Evolutionary conservation across 2,888 invertebrate genomes (phyloP).

Genomic region (Yponomeuta sedellus): DNA sequence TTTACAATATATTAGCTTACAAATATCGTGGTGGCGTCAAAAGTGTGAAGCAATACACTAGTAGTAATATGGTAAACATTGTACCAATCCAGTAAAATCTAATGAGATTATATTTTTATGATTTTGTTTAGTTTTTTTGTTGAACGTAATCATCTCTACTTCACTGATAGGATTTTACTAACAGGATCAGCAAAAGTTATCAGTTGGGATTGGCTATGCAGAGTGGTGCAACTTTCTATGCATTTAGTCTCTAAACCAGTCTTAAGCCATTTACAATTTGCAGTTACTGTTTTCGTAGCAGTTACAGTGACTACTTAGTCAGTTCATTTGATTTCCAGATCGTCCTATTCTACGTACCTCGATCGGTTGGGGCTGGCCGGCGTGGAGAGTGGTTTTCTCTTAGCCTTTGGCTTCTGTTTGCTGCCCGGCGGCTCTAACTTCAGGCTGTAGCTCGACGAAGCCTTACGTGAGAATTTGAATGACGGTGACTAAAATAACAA

Average conservation of each 20-base stretch:
- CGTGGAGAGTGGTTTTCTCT: slow-evolving; percentile 93
- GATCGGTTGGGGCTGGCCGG: slow-evolving; percentile 94
- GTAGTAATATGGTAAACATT: too few species aligned
- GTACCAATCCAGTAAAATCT: too few species aligned
- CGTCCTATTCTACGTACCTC: slow-evolving; percentile 45
- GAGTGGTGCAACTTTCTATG: neutral
- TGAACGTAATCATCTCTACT: too few species aligned
- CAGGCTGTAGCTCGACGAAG: slow-evolving; percentile 96
- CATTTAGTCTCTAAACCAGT: neutral
- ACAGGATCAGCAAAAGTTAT: too few species aligned
- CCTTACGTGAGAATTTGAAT: slow-evolving; percentile 98
- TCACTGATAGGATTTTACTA: too few species aligned
- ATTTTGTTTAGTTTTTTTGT: too few species aligned
- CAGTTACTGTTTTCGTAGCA: too few species aligned
- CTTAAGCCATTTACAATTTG: too few species aligned
- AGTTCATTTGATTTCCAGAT: too few species aligned
- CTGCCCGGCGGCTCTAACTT: slow-evolving; percentile 92
- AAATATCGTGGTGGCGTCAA: neutral
- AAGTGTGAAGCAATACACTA: neutral
- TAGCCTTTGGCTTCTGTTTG: slow-evolving; percentile 91
- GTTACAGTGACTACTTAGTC: too few species aligned
- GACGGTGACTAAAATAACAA: slow-evolving; percentile 91
- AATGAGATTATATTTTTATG: too few species aligned
- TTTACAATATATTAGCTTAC: neutral
- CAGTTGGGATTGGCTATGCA: neutral